phyloP scores from a whole-genome alignment of 2,888 invertebrate species.

The Sacculina carcini region DNA sequence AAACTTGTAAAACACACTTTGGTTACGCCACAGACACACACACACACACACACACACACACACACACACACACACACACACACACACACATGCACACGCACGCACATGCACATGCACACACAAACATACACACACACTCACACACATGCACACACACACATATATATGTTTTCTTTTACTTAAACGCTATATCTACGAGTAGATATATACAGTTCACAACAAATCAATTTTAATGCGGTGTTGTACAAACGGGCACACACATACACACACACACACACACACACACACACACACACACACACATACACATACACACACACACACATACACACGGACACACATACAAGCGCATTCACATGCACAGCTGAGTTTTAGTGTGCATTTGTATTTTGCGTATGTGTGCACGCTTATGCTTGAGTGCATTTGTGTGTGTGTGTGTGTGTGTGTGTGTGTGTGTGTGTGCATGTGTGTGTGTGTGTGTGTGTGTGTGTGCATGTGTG shows the following conservation, averaged over 20 bases:
- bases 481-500: neutral
- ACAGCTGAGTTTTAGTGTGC: neutral
- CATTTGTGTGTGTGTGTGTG: neutral
- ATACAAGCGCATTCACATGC: neutral
- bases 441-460: neutral
- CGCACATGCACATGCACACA: neutral
- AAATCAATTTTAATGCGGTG: neutral
- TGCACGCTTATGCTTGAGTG: neutral
- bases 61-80: neutral
- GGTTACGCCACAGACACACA: neutral
- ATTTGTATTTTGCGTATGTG: neutral
- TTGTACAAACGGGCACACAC: neutral
- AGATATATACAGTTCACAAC: neutral
- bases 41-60: neutral
- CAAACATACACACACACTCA: too few relatives aligned
- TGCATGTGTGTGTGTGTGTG: neutral
- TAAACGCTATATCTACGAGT: neutral
- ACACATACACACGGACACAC: constrained; percentile 7
- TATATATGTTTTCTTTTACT: neutral
- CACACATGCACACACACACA: neutral
- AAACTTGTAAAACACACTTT: too few relatives aligned
- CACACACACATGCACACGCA: neutral
- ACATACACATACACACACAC: constrained; percentile 5
- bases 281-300: neutral
- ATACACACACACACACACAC: neutral